Base-by-base conservation (phyloP, 1,140 invertebrate species). In the Sarcophaga bullata region DNA sequence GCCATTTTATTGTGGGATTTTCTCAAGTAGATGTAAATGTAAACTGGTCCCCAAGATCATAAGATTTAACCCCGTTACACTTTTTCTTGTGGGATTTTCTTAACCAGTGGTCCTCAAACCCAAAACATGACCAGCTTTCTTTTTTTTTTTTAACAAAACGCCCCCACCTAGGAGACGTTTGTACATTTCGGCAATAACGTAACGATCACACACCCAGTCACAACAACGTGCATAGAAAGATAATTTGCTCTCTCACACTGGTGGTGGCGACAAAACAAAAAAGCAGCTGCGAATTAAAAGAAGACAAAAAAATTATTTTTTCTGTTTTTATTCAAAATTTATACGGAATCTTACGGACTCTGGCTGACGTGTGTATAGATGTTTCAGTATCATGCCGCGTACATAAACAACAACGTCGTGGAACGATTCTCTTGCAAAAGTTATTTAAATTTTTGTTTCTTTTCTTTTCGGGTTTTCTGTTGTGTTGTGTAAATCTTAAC, bases 321-420 rank as follows among this genome's bases (percentile, higher is more conserved):
- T 68, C 11, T 58, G 62, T n/a, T 58, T 17, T n/a, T 19, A 19
- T 68, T 58, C 54, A n/a, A 19, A 68, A 68, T 37, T 37, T 37
- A 37, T 37, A 37, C 25, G 25, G 25, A 37, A 68, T 68, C 62
- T 68, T 68, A 68, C 62, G 19, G n/a, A 25, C 19, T 68, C 62
- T 19, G n/a, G 9, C 19, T 68, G 62, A 68, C 62, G 17, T n/a
- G 62, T 68, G 62, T 68, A 68, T 17, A 68, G 17, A 9, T 9
- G 17, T 52, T 52, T 68, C n/a, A 68, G 62, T 68, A 68, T 68
- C 6, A 68, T 68, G 62, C 62, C 62, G 62, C n/a, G n/a, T 10
- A 68, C 10, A 68, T 68, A 68, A 68, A 68, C 62, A 68, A 68
- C 19, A 68, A 68, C 62, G 62, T 68, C 62, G 62, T 68, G 62